Conservation (phyloP, 2,888 invertebrate species). For the Cheilosia soror region DNA sequence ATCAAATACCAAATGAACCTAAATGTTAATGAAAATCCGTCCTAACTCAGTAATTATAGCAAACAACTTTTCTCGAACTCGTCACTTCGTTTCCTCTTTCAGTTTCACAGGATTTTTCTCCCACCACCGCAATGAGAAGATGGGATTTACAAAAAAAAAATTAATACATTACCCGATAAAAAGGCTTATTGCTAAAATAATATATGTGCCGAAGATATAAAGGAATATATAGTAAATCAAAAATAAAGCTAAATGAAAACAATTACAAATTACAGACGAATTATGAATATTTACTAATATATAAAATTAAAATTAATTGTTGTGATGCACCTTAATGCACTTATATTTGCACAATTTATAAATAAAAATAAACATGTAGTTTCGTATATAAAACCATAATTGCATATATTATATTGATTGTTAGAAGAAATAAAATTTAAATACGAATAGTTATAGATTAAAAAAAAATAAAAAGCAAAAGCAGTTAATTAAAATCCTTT, state of each 20-base stretch:
- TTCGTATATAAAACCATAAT: conserved; percentile 60
- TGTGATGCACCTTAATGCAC: conserved; percentile 75
- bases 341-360: conserved; percentile 75
- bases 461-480: conserved; percentile 50
- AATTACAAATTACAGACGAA: conserved; percentile 11
- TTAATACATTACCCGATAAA: conserved; percentile 30
- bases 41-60: conserved; percentile 58
- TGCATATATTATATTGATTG: conserved; percentile 66
- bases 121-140: conserved; percentile 63
- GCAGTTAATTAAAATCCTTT: conserved; percentile 55
- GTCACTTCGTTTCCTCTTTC: conserved; percentile 16
- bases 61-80: conserved; percentile 28
- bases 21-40: conserved; percentile 73
- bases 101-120: conserved; percentile 8
- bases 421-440: conserved; percentile 44
- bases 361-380: conserved; percentile 60
- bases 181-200: conserved; percentile 55
- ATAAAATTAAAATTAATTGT: conserved; percentile 54
- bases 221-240: conserved; percentile 43
- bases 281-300: conserved; percentile 43
- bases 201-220: conserved; percentile 62
- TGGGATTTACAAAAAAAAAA: conserved; percentile 33
- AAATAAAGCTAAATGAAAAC: conserved; percentile 25
- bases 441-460: conserved; percentile 29
- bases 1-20: conserved; percentile 48